phyloP scores from a whole-genome alignment of 2,797 vertebrate species.

The Paratrypauchen microcephalus region DNA sequence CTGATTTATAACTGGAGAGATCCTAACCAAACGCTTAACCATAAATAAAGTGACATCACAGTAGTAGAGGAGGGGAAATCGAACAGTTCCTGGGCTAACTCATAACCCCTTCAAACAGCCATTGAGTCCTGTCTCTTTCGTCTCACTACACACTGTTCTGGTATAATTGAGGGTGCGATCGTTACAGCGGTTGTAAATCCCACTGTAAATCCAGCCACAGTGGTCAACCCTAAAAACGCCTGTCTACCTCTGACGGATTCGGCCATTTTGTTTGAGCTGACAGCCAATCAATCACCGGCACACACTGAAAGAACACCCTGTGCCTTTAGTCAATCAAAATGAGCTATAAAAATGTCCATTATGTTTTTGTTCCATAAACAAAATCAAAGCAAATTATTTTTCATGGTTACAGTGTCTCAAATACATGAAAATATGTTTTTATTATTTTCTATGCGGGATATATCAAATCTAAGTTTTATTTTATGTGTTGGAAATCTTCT shows the following conservation, averaged over 20 bases:
- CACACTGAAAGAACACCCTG: conserved; percentile 16
- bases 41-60: conserved; percentile 78
- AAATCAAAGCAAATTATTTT: neutral
- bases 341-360: conserved; percentile 22
- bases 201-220: conserved; percentile 67
- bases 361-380: conserved; percentile 13
- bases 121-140: conserved; percentile 23
- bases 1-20: conserved; percentile 65
- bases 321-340: conserved; percentile 28
- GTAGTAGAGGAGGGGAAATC: conserved; percentile 64
- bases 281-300: conserved; percentile 79
- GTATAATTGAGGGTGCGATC: conserved; percentile 75
- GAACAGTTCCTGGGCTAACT: conserved; percentile 64
- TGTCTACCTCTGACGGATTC: conserved; percentile 75
- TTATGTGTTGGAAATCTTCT: neutral
- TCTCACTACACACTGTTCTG: conserved; percentile 34
- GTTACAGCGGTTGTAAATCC: conserved; percentile 66
- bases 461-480: neutral
- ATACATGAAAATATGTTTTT: neutral
- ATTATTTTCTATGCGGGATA: neutral
- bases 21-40: conserved; percentile 54
- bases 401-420: neutral
- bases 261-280: conserved; percentile 72
- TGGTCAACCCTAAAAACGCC: conserved; percentile 61
- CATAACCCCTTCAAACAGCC: conserved; percentile 52